Conservation (phyloP, 2,797 vertebrate genomes). For the Hybognathus amarus region DNA sequence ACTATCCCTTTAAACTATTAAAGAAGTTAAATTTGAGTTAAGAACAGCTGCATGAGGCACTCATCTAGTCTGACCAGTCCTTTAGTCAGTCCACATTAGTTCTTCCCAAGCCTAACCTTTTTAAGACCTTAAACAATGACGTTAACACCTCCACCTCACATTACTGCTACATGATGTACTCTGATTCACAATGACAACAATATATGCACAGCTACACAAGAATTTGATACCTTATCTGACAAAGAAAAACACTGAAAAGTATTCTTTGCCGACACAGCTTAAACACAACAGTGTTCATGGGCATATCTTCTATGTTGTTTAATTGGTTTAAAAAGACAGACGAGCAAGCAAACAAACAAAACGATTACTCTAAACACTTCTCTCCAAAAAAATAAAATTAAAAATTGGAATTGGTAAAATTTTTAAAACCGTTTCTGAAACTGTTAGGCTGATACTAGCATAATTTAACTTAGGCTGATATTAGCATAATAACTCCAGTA, state of each 20-base stretch:
- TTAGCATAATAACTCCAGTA: not conserved
- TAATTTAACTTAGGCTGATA: not conserved
- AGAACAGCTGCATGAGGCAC: not conserved
- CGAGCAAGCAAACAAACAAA: not conserved
- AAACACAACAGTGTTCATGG: not conserved
- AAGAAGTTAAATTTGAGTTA: not conserved
- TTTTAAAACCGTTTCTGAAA: not conserved
- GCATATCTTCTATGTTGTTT: not conserved
- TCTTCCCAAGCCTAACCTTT: slow-evolving; percentile 35
- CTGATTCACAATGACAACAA: slow-evolving; percentile 28
- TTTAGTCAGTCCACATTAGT: slow-evolving; percentile 28
- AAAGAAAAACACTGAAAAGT: not conserved
- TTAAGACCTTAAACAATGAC: slow-evolving; percentile 26
- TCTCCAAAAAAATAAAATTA: not conserved
- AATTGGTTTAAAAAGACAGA: not conserved
- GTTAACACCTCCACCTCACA: slow-evolving; percentile 23
- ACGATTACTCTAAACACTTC: not conserved
- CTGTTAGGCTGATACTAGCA: no score
- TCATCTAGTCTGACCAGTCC: slow-evolving; percentile 15
- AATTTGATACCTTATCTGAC: slow-evolving; percentile 3
- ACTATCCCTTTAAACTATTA: not conserved
- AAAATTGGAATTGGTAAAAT: not conserved
- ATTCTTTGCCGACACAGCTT: not conserved
- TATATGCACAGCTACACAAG: not conserved
- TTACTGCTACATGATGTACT: slow-evolving; percentile 34